Conservation (phyloP, 2,113 vertebrate species). For the Poecilia latipinna region DNA sequence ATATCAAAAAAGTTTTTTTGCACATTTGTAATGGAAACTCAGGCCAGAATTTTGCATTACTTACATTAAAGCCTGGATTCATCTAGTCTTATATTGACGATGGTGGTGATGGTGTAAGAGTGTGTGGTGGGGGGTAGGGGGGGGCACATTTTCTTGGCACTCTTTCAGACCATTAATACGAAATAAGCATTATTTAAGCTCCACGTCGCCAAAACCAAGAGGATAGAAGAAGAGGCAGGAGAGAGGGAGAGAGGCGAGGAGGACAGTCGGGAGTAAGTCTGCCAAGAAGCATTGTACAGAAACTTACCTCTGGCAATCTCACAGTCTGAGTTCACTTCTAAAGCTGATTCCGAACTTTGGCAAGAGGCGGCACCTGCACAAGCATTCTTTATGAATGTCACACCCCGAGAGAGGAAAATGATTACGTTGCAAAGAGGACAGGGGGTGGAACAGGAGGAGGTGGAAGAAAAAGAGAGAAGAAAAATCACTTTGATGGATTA, state of each 20-base stretch:
- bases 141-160: no score
- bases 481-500: constrained; percentile 85
- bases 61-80: no score
- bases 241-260: constrained; percentile 22
- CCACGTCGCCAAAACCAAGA: constrained; percentile 4
- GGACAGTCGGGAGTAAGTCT: constrained; percentile 34
- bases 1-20: no score
- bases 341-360: constrained; percentile 73
- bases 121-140: no score
- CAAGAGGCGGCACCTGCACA: constrained; percentile 65
- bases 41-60: no score
- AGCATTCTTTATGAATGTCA: constrained; percentile 84
- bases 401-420: constrained; percentile 82
- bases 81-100: no score
- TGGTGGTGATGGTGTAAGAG: no score
- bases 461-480: constrained; percentile 50
- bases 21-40: no score
- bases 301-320: constrained; percentile 52
- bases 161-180: no score
- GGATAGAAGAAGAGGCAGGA: constrained; percentile 11
- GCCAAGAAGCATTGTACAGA: constrained; percentile 35
- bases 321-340: constrained; percentile 55
- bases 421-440: constrained; percentile 83
- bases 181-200: no score
- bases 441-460: constrained; percentile 60